Evolutionary conservation across 2,888 invertebrate species (phyloP), one percentile per base, ranked within the genome.

Genomic region (Ditylenchus weischeri): DNA sequence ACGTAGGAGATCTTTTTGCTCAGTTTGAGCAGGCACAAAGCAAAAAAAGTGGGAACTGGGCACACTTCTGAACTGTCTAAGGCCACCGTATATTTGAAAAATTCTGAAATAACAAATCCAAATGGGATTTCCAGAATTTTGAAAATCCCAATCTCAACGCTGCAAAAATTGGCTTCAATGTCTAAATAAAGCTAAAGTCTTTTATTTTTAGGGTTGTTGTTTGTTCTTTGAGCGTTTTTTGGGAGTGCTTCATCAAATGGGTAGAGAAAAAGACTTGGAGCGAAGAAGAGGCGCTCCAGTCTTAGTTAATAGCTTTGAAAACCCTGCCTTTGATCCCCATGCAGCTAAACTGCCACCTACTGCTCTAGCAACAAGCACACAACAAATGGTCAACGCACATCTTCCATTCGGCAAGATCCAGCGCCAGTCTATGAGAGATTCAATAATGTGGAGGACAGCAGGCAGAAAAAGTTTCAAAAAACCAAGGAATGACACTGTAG

Each of bases 141-240:
- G n/a, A n/a, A n/a, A n/a, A n/a, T n/a, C n/a, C n/a, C n/a, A n/a
- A n/a, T n/a, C n/a, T n/a, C n/a, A n/a, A n/a, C n/a, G n/a, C 38
- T 38, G 6, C 38, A 38, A 8, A 38, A 6, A 38, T 6, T 6
- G 11, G 38, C 11, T 38, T 11, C 38, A 38, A 6, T 6, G 7
- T 38, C 7, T 11, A 38, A 38, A 6, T 38, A 38, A 38, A 6
- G 38, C 38, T 8, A 38, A 38, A 38, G n/a, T n/a, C n/a, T n/a
- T n/a, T 51, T 51, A 10, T 6, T 51, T 51, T 51, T 15, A 61
- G 61, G 18, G 43, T 11, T 58, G 59, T 18, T 61, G 61, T 43
- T 21, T 18, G 8, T 61, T 61, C 47, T 61, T 61, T 47, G 61
- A 61, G 21, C 19, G 19, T 38, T 61, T 61, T 61, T n/a, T 61